Percentiles rank a stretch among this genome's conserved stretches.
Evolutionary conservation across 53 echinoderm and acorn worm genomes (phyloP).

Genomic region (Astropecten irregularis): DNA sequence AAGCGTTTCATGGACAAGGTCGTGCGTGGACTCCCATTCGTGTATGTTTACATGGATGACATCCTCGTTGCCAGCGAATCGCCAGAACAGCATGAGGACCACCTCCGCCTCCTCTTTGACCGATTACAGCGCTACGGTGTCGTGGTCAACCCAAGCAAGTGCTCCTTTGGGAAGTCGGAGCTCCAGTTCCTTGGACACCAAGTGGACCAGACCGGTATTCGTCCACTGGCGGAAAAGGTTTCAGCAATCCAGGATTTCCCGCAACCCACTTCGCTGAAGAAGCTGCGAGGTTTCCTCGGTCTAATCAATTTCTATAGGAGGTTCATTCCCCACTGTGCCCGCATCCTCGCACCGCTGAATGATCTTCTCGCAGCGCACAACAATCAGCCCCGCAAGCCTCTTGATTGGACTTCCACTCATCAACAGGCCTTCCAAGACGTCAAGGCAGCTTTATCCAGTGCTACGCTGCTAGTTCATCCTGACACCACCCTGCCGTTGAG

Average conservation of each 20-base stretch:
- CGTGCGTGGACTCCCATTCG: slow-evolving; percentile 9
- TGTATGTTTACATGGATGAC: slow-evolving; percentile 61
- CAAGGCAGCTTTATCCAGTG: not conserved
- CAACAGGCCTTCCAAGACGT: not conserved
- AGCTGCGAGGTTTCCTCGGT: slow-evolving; percentile 57
- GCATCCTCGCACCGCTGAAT: slow-evolving; percentile 16
- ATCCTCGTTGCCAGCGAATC: slow-evolving; percentile 44
- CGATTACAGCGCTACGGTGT: slow-evolving; percentile 53
- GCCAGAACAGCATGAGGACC: not conserved
- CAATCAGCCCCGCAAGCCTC: not conserved
- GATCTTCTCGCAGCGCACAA: slow-evolving; percentile 14
- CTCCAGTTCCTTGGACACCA: slow-evolving; percentile 54
- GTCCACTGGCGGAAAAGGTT: slow-evolving; percentile 35
- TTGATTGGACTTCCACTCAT: not conserved
- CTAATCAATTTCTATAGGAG: slow-evolving; percentile 63
- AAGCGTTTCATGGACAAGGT: slow-evolving; percentile 60
- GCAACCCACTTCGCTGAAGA: slow-evolving; percentile 38
- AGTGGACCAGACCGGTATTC: slow-evolving; percentile 23
- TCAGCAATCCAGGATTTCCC: slow-evolving; percentile 8
- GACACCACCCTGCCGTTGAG: not conserved
- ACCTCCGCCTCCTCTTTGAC: slow-evolving; percentile 33
- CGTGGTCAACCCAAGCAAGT: slow-evolving; percentile 43
- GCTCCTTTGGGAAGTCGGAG: slow-evolving; percentile 11
- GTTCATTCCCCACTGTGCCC: slow-evolving; percentile 55
- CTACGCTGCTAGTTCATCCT: not conserved